Conservation (phyloP, 2,113 vertebrate species). For the Fregetta grallaria region DNA sequence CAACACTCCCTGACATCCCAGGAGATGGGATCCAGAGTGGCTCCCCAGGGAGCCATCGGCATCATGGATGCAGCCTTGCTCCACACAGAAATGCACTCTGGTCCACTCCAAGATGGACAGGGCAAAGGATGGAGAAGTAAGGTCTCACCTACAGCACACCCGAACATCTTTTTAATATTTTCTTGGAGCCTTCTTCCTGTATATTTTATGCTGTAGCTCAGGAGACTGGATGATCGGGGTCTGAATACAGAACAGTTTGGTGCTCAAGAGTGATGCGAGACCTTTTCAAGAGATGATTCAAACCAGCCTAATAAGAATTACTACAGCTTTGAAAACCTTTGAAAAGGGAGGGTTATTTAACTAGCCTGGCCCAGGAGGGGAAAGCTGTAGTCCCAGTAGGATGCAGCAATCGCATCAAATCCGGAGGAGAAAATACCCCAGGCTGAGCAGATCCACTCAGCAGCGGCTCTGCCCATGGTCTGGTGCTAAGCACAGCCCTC, state of each 20-base stretch:
- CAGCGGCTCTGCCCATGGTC: not conserved
- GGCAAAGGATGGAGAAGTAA: not conserved
- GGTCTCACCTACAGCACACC: not conserved
- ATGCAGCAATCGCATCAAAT: not conserved
- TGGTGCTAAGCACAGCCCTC: not conserved
- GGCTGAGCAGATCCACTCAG: not conserved
- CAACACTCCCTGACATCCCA: not conserved
- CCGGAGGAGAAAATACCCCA: not conserved
- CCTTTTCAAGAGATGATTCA: slow-evolving; percentile 1
- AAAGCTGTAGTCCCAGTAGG: not conserved
- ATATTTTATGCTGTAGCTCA: not conserved
- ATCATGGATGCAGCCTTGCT: not conserved
- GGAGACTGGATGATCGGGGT: not conserved
- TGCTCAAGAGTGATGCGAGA: not conserved
- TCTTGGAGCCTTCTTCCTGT: not conserved
- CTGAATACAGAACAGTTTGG: slow-evolving; percentile 26
- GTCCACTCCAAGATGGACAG: not conserved
- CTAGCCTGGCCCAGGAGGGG: not conserved
- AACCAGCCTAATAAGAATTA: not conserved
- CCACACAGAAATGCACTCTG: fast-evolving
- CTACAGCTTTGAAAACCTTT: not conserved
- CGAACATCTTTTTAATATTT: not conserved
- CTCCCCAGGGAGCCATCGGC: not conserved
- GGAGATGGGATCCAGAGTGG: not conserved
- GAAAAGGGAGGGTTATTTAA: not conserved